Evolutionary conservation across 2,797 vertebrate species (phyloP), one percentile per base, ranked within the genome.

Genomic region (Austrolebias charrua): DNA sequence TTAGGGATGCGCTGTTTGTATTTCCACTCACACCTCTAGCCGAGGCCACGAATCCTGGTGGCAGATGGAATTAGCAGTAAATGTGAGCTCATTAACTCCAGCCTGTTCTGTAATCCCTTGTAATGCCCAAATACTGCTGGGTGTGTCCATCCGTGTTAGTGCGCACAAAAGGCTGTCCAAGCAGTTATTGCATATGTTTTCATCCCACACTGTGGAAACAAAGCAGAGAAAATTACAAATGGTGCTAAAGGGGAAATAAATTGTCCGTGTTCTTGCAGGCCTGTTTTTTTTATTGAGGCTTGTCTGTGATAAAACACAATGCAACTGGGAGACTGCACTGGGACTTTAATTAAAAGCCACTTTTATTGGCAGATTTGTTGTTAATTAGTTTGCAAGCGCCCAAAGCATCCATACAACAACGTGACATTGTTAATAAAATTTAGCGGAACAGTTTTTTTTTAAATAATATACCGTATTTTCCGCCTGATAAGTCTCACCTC

Each of bases 1-100:
- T 84, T 85, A 82, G 73, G 71, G 79, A 71, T 70, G 63, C 61
- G 73, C 75, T 76, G 71, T 61, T 63, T 73, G 40, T 38, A 10
- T 58, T 81, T 53, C 60, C 55, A 50, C 13, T 52, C 53, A 45
- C 45, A 60, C 55, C 55, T 54, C 61, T 38, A 50, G 58, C 70
- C 48, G 65, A 47, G 59, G 47, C 75, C 76, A 47, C 74, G 83
- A 75, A 85, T 89, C 82, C 83, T 69, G 72, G 74, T 82, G 82
- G 86, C 91, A 91, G 88, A 90, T 90, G 88, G 91, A 92, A 88
- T 89, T 91, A 86, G 73, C 66, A 81, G 83, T 89, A 90, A 90
- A 90, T 90, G 90, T 71, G 73, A 84, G 77, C 80, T 90, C 83
- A 86, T 92, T 92, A 90, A 87, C 85, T 90, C 55, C 80, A 87